Percentiles rank a stretch among this genome's conserved stretches.
These are phyloP conservation scores for Cettia cetti DNA, from an alignment of 2,113 vertebrate species.

Conservation along the genomic window DNA sequence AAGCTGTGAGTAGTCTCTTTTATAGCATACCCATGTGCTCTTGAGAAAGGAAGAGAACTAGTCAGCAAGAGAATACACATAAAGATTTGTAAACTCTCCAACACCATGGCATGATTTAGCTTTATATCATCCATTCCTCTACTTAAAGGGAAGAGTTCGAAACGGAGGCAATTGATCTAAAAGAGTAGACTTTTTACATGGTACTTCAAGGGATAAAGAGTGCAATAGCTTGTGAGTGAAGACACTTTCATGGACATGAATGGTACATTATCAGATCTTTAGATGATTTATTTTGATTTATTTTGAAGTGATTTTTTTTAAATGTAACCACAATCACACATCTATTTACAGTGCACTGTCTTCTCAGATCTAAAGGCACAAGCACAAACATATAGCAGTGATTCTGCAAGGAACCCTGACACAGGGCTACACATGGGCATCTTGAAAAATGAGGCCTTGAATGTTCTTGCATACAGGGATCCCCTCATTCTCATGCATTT, in stretches of 20 bases:
- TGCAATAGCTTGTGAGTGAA: neutral
- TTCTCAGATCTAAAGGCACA: neutral
- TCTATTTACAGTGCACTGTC: neutral
- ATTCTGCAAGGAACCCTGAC: neutral
- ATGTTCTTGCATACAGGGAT: neutral
- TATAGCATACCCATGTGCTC: neutral
- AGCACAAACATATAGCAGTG: accelerated
- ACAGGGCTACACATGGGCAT: neutral
- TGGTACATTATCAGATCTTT: neutral
- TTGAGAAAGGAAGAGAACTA: neutral
- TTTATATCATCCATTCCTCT: neutral
- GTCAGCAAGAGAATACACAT: neutral
- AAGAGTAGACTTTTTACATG: neutral
- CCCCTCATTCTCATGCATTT: neutral
- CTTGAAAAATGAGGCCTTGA: neutral
- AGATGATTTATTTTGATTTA: neutral
- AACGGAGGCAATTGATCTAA: neutral
- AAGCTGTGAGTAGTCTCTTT: neutral
- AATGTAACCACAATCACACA: neutral
- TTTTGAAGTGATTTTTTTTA: neutral
- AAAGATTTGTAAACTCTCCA: neutral
- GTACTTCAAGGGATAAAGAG: neutral
- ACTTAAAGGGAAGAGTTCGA: neutral
- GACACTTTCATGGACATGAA: neutral
- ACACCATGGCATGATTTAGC: neutral